These are phyloP conservation scores for Murina feae DNA, from an alignment of 2,113 vertebrate species.

Conservation along the genomic window DNA sequence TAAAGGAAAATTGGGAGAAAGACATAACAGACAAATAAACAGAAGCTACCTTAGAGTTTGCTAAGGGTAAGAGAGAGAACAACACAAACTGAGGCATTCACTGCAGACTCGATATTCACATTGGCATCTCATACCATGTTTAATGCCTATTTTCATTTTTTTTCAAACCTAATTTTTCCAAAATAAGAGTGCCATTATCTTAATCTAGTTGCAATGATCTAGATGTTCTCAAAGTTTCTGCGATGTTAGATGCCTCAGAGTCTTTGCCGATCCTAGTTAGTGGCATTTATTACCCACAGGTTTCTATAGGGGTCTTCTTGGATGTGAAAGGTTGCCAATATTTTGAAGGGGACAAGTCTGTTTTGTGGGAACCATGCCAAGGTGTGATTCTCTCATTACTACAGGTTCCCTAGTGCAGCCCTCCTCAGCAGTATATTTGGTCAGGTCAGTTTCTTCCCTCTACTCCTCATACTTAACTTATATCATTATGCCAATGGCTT, in stretches of 20 bases:
- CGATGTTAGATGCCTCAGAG: neutral
- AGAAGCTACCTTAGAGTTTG: neutral
- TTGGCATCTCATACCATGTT: neutral
- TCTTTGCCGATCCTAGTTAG: neutral
- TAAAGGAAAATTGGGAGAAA: neutral
- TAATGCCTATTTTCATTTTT: neutral
- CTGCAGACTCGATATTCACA: neutral
- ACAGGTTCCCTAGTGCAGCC: neutral
- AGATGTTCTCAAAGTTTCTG: neutral
- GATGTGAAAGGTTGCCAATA: neutral
- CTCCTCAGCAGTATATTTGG: neutral
- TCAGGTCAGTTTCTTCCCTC: neutral
- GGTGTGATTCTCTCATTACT: neutral
- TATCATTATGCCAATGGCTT: neutral
- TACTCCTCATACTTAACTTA: neutral
- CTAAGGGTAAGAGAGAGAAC: neutral
- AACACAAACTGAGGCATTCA: neutral
- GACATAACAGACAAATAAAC: neutral
- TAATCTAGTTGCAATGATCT: neutral
- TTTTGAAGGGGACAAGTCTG: neutral
- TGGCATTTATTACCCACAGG: neutral
- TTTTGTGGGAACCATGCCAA: neutral
- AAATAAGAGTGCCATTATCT: neutral
- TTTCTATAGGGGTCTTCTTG: neutral
- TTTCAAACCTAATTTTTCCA: neutral